phyloP scores from a whole-genome alignment of 2,797 vertebrate genomes.

The Enteromius treurensis region DNA sequence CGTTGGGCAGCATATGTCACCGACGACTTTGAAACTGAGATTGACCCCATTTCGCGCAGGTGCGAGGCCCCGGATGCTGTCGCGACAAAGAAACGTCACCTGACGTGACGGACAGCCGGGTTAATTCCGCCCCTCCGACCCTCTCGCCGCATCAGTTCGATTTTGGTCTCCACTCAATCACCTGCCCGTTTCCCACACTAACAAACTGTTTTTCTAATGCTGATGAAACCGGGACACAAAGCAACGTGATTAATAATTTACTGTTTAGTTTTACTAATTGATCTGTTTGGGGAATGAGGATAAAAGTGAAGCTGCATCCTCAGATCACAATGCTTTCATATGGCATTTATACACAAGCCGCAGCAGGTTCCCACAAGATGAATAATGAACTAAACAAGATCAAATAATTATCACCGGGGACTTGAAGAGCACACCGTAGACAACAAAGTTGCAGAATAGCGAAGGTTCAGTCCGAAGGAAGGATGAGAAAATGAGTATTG shows the following conservation, averaged over 20 bases:
- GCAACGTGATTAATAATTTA: conserved; percentile 84
- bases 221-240: conserved; percentile 81
- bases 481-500: not conserved
- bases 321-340: conserved; percentile 78
- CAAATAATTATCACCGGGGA: conserved; percentile 81
- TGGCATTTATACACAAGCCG: conserved; percentile 82
- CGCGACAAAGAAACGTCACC: conserved; percentile 29
- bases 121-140: conserved; percentile 75
- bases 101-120: conserved; percentile 70
- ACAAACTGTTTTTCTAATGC: conserved; percentile 79
- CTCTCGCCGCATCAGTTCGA: conserved; percentile 75
- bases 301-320: conserved; percentile 79
- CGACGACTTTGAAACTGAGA: conserved; percentile 88
- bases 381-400: conserved; percentile 85
- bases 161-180: conserved; percentile 81
- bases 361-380: conserved; percentile 77
- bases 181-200: conserved; percentile 54
- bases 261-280: conserved; percentile 85
- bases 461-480: conserved; percentile 23
- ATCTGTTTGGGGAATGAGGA: conserved; percentile 82
- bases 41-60: conserved; percentile 79
- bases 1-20: conserved; percentile 89
- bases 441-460: conserved; percentile 67
- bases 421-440: conserved; percentile 63
- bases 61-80: not conserved